These are phyloP conservation scores for Linepithema humile DNA, from an alignment of 1,140 invertebrate genomes.

Conservation along the genomic window DNA sequence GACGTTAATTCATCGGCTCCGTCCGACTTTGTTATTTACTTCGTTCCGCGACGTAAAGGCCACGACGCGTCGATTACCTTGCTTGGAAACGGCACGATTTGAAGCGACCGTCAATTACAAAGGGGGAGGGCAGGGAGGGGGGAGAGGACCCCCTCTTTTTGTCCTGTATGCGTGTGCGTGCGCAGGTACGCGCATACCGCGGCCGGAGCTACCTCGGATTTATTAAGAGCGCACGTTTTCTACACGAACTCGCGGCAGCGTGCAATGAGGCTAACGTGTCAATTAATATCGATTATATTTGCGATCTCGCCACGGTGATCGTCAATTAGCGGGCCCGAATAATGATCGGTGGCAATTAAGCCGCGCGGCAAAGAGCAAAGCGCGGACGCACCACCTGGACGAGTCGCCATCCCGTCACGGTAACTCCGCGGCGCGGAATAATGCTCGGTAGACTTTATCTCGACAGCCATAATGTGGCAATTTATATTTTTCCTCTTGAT, in stretches of 20 bases:
- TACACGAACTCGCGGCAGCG: neutral
- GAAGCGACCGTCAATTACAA: slow-evolving; percentile 55
- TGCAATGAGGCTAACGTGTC: slow-evolving; percentile 66
- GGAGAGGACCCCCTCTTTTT: neutral
- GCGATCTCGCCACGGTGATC: slow-evolving; percentile 50
- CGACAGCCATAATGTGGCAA: neutral
- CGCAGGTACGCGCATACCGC: neutral
- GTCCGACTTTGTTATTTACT: slow-evolving; percentile 40
- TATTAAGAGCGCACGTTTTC: slow-evolving; percentile 49
- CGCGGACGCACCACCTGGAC: slow-evolving; percentile 56
- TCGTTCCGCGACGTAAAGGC: slow-evolving; percentile 15
- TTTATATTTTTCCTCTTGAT: slow-evolving; percentile 45
- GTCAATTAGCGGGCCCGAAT: slow-evolving; percentile 62
- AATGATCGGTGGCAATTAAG: slow-evolving; percentile 68
- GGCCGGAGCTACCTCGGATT: neutral
- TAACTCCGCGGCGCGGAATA: slow-evolving; percentile 13
- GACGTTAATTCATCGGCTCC: slow-evolving; percentile 26
- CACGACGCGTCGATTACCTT: slow-evolving; percentile 54
- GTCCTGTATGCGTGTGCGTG: neutral
- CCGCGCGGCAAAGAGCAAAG: slow-evolving; percentile 41
- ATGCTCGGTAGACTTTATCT: slow-evolving; percentile 17
- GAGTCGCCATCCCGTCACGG: neutral
- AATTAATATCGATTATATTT: slow-evolving; percentile 72
- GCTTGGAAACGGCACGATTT: slow-evolving; percentile 26
- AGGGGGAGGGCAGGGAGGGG: neutral